Evolutionary conservation across 2,888 invertebrate species (phyloP).

Genomic region (Lamellibrachia columna): DNA sequence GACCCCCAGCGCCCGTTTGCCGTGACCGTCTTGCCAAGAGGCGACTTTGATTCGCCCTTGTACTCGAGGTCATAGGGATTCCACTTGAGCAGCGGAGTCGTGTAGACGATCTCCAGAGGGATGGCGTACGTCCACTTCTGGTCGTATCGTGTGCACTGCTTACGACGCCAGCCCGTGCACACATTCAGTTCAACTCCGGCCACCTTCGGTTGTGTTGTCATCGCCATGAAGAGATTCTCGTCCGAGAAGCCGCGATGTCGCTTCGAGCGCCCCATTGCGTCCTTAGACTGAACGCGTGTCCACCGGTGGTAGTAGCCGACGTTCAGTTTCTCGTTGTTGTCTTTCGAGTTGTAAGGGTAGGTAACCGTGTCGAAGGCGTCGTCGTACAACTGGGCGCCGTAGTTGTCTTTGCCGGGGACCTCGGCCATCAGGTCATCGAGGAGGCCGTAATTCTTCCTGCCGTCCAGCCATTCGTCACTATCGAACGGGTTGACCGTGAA

Average conservation of each 20-base stretch:
- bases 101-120: slow-evolving; percentile 54
- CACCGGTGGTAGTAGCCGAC: slow-evolving; percentile 46
- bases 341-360: neutral
- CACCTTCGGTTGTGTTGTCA: slow-evolving; percentile 39
- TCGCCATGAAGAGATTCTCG: slow-evolving; percentile 44
- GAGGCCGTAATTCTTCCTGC: slow-evolving; percentile 33
- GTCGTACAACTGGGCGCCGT: slow-evolving; percentile 37
- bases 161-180: neutral
- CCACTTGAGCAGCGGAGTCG: slow-evolving; percentile 55
- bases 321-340: slow-evolving; percentile 36
- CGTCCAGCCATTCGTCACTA: neutral
- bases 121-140: slow-evolving; percentile 51
- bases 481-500: slow-evolving; percentile 24
- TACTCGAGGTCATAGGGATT: slow-evolving; percentile 51
- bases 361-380: slow-evolving; percentile 20
- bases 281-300: slow-evolving; percentile 32
- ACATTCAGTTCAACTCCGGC: slow-evolving; percentile 39
- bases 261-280: slow-evolving; percentile 30
- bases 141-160: neutral
- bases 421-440: slow-evolving; percentile 47
- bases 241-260: slow-evolving; percentile 34
- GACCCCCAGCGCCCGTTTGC: slow-evolving; percentile 37
- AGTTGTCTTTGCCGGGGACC: slow-evolving; percentile 51
- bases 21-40: neutral
- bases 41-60: slow-evolving; percentile 22